Base-by-base conservation (phyloP, 2,888 invertebrate species). In the Oxycera nigricornis region DNA sequence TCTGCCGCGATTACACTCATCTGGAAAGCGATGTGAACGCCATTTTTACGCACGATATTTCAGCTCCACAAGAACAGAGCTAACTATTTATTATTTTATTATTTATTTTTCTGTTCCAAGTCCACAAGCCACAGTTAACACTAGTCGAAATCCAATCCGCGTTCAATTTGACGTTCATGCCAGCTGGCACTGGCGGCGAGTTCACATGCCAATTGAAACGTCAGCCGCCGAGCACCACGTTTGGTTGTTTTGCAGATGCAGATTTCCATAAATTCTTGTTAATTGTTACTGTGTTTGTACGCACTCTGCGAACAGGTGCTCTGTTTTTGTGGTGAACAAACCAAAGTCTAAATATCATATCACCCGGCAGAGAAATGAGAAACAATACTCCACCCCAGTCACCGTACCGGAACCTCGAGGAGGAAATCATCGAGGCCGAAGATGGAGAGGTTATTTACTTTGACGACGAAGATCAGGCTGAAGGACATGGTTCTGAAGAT, bases 331-430 rank as follows among this genome's bases (percentile, higher is more conserved):
- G 11, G 6, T 7, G 35, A 35, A 35, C 35, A 6, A 35, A 35
- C 7, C 35, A 35, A 11, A 7, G 35, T 11, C 11, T 35, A 35
- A 7, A 46, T 46, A n/a, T 46, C 2, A 46, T 17, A 46, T n/a
- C n/a, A n/a, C n/a, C n/a, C n/a, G n/a, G n/a, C n/a, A n/a, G 14
- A 20, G 79, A 65, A 77, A 84, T 85, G 85, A 82, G 79, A 24
- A 78, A 82, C 22, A 85, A 85, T 78, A 85, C 85, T 30, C 85
- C 85, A 35, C 85, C 85, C 11, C 82, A 81, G 78, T 65, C 81
- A 79, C 57, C 83, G 81, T 74, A 80, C n/a, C 41, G 67, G 17
- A 73, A 68, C 22, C 72, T 76, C 35, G 76, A 76, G 2, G 82
- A 81, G 50, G 77, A 77, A 31, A 59, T 77, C 7, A 76, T 76